These are phyloP conservation scores for Scophthalmus maximus DNA, from an alignment of 2,113 vertebrate species.

Conservation along the genomic window DNA sequence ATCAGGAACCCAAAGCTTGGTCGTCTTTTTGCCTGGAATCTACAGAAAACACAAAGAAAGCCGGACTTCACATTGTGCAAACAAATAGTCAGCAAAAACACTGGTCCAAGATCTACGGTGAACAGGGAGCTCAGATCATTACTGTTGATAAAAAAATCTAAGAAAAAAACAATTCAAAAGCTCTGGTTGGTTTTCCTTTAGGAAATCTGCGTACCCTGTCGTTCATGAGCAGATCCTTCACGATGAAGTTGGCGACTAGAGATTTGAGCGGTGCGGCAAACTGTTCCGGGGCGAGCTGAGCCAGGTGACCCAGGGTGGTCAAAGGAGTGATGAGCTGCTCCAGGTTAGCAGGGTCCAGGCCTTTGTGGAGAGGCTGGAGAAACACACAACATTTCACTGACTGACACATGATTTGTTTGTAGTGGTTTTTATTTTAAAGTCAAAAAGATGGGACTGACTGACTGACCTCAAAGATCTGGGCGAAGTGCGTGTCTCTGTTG, in stretches of 20 bases:
- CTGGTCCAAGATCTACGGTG: background rate
- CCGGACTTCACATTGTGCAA: background rate
- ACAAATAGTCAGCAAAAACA: background rate
- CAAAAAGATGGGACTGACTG: background rate
- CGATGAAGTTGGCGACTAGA: slow-evolving; percentile 96
- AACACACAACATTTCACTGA: background rate
- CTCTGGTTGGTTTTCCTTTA: no score
- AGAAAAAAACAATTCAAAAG: no score
- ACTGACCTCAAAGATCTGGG: slow-evolving; percentile 98
- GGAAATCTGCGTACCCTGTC: slow-evolving; percentile 84
- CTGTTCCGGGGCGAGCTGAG: slow-evolving; percentile 95
- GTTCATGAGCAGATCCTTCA: slow-evolving; percentile 98
- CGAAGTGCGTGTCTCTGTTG: slow-evolving; percentile 98
- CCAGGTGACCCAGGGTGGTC: slow-evolving; percentile 96
- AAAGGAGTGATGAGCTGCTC: slow-evolving; percentile 96
- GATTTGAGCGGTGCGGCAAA: slow-evolving; percentile 96
- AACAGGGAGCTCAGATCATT: background rate
- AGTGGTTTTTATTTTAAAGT: background rate
- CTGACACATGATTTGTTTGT: background rate
- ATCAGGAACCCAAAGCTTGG: slow-evolving; percentile 98
- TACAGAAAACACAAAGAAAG: slow-evolving; percentile 68
- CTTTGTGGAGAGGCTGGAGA: slow-evolving; percentile 93
- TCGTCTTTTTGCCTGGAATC: slow-evolving; percentile 98
- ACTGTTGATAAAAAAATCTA: no score
- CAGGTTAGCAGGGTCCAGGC: slow-evolving; percentile 93